These are phyloP conservation scores for Gastrophysa polygoni DNA, from an alignment of 2,888 invertebrate species.

Conservation along the genomic window DNA sequence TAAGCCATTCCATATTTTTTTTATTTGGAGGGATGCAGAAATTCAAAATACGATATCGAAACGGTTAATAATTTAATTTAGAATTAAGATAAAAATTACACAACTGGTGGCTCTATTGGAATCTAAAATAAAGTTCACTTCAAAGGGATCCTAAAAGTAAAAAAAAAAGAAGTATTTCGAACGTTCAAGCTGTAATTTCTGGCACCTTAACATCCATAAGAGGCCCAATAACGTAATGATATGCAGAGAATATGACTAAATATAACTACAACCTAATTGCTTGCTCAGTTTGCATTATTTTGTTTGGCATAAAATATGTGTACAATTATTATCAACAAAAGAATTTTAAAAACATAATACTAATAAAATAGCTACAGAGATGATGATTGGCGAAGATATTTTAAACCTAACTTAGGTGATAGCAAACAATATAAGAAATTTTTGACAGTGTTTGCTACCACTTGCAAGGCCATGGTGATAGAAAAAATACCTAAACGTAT, in stretches of 20 bases:
- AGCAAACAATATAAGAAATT: conserved; percentile 23
- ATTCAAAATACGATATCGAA: conserved; percentile 13
- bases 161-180: conserved; percentile 32
- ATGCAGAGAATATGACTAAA: conserved; percentile 33
- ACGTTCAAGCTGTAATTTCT: conserved; percentile 31
- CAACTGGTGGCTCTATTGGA: conserved; percentile 20
- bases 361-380: conserved; percentile 26
- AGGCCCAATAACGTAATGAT: conserved; percentile 27
- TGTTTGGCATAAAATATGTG: conserved; percentile 29
- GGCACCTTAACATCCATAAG: conserved; percentile 19
- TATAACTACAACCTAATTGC: conserved; percentile 25
- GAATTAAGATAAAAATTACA: conserved; percentile 26
- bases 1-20: too few species aligned
- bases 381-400: conserved; percentile 32
- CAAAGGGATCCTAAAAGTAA: conserved; percentile 22
- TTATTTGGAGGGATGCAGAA: background rate
- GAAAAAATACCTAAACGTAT: background rate
- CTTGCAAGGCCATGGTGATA: conserved; percentile 8
- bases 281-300: conserved; percentile 27
- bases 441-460: background rate
- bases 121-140: conserved; percentile 29
- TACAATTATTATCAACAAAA: conserved; percentile 24
- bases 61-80: conserved; percentile 39
- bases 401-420: conserved; percentile 24
- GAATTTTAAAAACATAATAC: conserved; percentile 30